phyloP scores from a whole-genome alignment of 2,113 vertebrate genomes.

The Cheilinus undulatus region DNA sequence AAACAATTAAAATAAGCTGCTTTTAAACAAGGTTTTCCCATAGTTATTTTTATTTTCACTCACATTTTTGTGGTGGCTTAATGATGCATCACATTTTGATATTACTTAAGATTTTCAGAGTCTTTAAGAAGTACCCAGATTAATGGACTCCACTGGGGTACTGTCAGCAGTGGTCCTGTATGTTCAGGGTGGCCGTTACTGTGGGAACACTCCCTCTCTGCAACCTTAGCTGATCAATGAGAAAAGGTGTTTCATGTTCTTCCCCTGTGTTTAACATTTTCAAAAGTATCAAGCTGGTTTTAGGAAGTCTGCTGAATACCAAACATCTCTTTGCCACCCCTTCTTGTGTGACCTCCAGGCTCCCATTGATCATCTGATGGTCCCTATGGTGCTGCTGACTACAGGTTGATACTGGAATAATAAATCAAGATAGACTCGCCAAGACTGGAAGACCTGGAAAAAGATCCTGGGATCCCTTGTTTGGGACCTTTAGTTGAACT shows the following conservation, averaged over 20 bases:
- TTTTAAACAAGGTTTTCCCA: too few relatives aligned
- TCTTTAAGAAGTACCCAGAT: too few relatives aligned
- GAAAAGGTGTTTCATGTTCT: neutral
- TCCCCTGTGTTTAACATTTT: slow-evolving; percentile 16
- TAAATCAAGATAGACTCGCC: slow-evolving; percentile 37
- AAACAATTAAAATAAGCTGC: too few relatives aligned
- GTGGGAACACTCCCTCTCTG: neutral
- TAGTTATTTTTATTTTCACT: too few relatives aligned
- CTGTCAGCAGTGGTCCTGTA: neutral
- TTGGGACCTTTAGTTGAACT: neutral
- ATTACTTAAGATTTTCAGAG: too few relatives aligned
- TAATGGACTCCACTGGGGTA: neutral
- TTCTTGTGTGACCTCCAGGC: slow-evolving; percentile 48
- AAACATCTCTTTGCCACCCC: slow-evolving; percentile 47
- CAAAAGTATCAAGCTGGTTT: slow-evolving; percentile 20
- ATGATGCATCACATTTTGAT: too few relatives aligned
- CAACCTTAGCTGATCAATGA: neutral
- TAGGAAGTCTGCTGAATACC: slow-evolving; percentile 48
- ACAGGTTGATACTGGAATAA: slow-evolving; percentile 49
- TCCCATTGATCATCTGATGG: slow-evolving; percentile 55
- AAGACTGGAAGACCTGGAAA: slow-evolving; percentile 29
- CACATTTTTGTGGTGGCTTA: too few relatives aligned
- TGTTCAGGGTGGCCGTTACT: neutral
- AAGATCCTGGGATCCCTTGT: slow-evolving; percentile 19
- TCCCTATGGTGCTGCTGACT: slow-evolving; percentile 39